Conservation (phyloP, 1,140 invertebrate species). For the Hypsibius dujardini region DNA sequence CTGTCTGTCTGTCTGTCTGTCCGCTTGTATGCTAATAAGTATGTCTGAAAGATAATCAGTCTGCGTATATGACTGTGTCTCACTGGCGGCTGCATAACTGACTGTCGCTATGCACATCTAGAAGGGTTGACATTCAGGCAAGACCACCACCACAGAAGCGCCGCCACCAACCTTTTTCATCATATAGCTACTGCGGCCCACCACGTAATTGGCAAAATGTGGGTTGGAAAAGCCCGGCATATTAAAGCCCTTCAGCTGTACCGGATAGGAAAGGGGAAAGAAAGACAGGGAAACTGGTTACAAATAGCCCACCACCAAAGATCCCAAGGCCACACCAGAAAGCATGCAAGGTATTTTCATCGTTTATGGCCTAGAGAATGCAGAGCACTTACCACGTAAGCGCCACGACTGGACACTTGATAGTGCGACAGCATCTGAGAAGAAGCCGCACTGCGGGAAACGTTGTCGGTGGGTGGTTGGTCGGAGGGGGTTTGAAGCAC, state of each 20-base stretch:
- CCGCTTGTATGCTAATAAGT: too few species aligned
- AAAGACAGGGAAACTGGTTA: conserved; percentile 17
- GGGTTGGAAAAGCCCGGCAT: conserved; percentile 83
- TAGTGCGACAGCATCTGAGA: neutral
- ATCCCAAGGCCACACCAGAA: conserved; percentile 19
- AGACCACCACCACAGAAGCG: too few species aligned
- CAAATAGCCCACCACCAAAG: neutral
- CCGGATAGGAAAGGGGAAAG: conserved; percentile 30
- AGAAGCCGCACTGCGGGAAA: conserved; percentile 18
- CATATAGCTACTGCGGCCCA: conserved; percentile 77
- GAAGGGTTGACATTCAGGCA: too few species aligned
- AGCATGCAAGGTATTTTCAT: conserved; percentile 14
- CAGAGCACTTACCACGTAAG: conserved; percentile 55
- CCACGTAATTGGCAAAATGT: conserved; percentile 75
- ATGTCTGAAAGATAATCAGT: too few species aligned
- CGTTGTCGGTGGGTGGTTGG: conserved; percentile 23
- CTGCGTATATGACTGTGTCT: too few species aligned
- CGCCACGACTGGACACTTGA: conserved; percentile 40
- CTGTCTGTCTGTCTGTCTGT: too few species aligned
- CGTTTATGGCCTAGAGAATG: neutral
- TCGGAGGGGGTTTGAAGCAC: conserved; percentile 72
- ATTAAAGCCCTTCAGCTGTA: conserved; percentile 78
- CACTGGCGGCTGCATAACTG: too few species aligned
- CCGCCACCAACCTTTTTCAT: conserved; percentile 67
- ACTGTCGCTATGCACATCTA: too few species aligned